Conservation (phyloP, 1,140 invertebrate genomes). For the Thaumetopoea pityocampa region DNA sequence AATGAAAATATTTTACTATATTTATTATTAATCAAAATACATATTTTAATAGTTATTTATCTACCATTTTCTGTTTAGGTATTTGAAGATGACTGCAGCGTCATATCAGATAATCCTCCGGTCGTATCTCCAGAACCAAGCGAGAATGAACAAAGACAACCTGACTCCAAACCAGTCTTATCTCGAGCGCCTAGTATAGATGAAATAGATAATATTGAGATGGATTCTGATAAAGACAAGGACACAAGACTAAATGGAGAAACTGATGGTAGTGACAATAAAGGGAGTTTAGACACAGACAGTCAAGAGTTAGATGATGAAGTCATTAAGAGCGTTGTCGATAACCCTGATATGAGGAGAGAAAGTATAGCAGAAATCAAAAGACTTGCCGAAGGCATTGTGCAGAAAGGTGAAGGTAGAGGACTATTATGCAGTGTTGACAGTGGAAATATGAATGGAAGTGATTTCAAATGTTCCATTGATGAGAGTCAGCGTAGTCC, state of each 20-base stretch:
- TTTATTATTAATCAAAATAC: too few species aligned
- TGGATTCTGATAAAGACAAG: slow-evolving; percentile 58
- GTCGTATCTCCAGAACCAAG: slow-evolving; percentile 68
- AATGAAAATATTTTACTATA: too few species aligned
- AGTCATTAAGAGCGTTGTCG: slow-evolving; percentile 59
- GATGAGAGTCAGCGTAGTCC: slow-evolving; percentile 36
- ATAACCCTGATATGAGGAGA: slow-evolving; percentile 64
- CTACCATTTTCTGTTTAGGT: slow-evolving; percentile 51
- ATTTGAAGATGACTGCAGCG: slow-evolving; percentile 77
- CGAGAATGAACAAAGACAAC: slow-evolving; percentile 61
- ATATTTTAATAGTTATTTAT: too few species aligned
- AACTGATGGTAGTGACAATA: slow-evolving; percentile 56
- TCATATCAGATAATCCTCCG: slow-evolving; percentile 74
- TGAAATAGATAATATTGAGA: slow-evolving; percentile 69
- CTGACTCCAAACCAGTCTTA: slow-evolving; percentile 53
- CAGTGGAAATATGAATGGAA: slow-evolving; percentile 58
- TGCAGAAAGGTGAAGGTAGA: slow-evolving; percentile 58
- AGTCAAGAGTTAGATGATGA: slow-evolving; percentile 54
- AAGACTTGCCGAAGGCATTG: slow-evolving; percentile 66
- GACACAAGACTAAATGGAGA: slow-evolving; percentile 57
- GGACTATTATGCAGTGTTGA: slow-evolving; percentile 59
- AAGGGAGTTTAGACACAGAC: slow-evolving; percentile 48
- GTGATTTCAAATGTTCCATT: slow-evolving; percentile 41
- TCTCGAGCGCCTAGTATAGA: slow-evolving; percentile 65
- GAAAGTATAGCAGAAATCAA: slow-evolving; percentile 70